Base-by-base conservation (phyloP, 2,888 invertebrate genomes). In the Parasteatoda lunata region DNA sequence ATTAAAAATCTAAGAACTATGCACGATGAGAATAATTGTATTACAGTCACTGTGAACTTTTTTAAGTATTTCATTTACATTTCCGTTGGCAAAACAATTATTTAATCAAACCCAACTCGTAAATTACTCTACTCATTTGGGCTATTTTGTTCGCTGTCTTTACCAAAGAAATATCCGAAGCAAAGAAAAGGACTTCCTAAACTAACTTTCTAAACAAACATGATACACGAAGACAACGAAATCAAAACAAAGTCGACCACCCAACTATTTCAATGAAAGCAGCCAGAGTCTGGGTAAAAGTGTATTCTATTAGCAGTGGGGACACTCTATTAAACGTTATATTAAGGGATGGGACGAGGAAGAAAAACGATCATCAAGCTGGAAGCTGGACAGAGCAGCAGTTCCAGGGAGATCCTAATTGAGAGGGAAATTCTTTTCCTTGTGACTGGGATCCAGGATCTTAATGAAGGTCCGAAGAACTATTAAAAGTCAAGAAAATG, bases 221-320 rank as follows among this genome's bases (percentile, higher is more conserved):
- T 30, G 30, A 30, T 30, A 30, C 30, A 30, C 30, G 30, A 30
- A n/a, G 4, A 59, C 59, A 59, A 59, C 9, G 59, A 59, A 59
- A 59, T n/a, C 59, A 9, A 59, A 59, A 59, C 59, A 59, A 59
- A 13, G 59, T 59, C n/a, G 59, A 4, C 8, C 8, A 59, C 59
- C 59, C 9, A 59, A 59, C 59, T 59, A 59, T 59, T 59, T 59
- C 59, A 59, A 59, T 59, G 59, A 59, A 59, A 59, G 59, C 59
- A 9, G 8, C 59, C n/a, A n/a, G 0, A 4, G 59, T 9, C 59
- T 59, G 4, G 59, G 59, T 9, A 59, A 59, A 68, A 66, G 45
- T 68, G 52, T 48, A 77, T 77, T 77, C 77, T 49, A 77, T 77
- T 77, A 77, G 68, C 52, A 49, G 30, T n/a, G 49, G 51, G 73